phyloP scores from a whole-genome alignment of 2,888 invertebrate species.

The Trichopoda pennipes region DNA sequence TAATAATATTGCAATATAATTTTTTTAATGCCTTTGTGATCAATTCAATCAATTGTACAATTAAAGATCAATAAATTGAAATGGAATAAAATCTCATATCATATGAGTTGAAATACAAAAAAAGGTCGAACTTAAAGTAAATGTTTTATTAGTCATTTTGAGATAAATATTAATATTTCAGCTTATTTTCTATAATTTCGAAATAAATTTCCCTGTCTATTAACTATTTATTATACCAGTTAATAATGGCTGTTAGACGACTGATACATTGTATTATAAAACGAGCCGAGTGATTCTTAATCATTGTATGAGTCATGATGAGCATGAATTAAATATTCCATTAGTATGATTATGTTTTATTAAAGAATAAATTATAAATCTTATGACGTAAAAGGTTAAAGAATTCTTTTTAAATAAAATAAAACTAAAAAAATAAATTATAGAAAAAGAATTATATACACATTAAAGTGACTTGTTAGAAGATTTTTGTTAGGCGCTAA shows the following conservation, averaged over 20 bases:
- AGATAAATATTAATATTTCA: not conserved
- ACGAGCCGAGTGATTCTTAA: constrained; percentile 36
- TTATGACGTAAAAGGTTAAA: constrained; percentile 22
- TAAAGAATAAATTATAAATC: not conserved
- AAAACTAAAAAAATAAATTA: too few relatives aligned
- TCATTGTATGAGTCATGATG: constrained; percentile 54
- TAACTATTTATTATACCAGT: not conserved
- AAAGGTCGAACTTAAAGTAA: not conserved
- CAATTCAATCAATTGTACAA: constrained; percentile 35
- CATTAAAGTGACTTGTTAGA: too few relatives aligned
- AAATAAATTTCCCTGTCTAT: constrained; percentile 31
- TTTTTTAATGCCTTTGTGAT: constrained; percentile 21
- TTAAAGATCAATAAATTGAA: constrained; percentile 21
- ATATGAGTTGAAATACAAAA: not conserved
- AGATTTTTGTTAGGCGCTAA: too few relatives aligned
- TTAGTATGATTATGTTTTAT: not conserved
- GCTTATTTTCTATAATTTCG: constrained; percentile 7
- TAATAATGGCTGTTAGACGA: constrained; percentile 11
- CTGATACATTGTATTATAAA: not conserved
- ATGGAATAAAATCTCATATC: constrained; percentile 1
- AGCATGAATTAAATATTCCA: constrained; percentile 41
- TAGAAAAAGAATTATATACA: not conserved
- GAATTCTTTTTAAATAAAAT: not conserved
- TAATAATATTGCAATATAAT: constrained; percentile 32
- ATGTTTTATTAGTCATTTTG: not conserved